Base-by-base conservation (phyloP, 37 sponge, comb jelly and placozoan species). In the Tethya wilhelma region DNA sequence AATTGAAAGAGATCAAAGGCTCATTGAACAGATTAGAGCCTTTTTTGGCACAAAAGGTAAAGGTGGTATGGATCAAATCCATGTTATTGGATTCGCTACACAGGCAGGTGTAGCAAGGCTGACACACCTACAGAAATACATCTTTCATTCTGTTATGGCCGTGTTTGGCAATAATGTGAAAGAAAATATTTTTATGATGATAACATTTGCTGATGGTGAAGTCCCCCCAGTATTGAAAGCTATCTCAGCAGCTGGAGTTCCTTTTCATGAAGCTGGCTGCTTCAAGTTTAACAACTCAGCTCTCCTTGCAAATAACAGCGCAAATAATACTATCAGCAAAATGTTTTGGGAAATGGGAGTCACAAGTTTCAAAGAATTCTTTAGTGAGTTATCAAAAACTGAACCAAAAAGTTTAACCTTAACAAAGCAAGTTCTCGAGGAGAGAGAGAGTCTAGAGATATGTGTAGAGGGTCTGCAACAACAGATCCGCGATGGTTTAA, bases 261-360 rank as follows among this genome's bases (percentile, higher is more conserved):
- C 83, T 1, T 79, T 45, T 45, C 22, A 30, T 7, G 46, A 64
- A 53, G n/a, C n/a, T n/a, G n/a, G n/a, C n/a, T 68, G 34, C 40
- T 92, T 87, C 74, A 77, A 67, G 31, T 92, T 92, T 79, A 92
- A 92, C 55, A 92, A 92, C 57, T 87, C 93, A 8, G 85, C 93
- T 1, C 44, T 88, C 14, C 89, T n/a, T n/a, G n/a, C n/a, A n/a
- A n/a, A n/a, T n/a, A n/a, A n/a, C n/a, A n/a, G n/a, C n/a, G n/a
- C n/a, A n/a, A n/a, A n/a, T n/a, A 68, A 71, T 25, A 23, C 11
- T 26, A 87, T 91, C 38, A 57, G 68, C 64, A 41, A 79, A 40
- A 60, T 92, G 80, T 87, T 84, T 53, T 93, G 93, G 93, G 63
- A 81, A 26, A 93, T 93, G 93, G 93, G 93, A 1, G 33, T 59